Percentiles rank a stretch among this genome's conserved stretches.
phyloP scores from a whole-genome alignment of 2,888 invertebrate species.

The Allolobophora icterica region DNA sequence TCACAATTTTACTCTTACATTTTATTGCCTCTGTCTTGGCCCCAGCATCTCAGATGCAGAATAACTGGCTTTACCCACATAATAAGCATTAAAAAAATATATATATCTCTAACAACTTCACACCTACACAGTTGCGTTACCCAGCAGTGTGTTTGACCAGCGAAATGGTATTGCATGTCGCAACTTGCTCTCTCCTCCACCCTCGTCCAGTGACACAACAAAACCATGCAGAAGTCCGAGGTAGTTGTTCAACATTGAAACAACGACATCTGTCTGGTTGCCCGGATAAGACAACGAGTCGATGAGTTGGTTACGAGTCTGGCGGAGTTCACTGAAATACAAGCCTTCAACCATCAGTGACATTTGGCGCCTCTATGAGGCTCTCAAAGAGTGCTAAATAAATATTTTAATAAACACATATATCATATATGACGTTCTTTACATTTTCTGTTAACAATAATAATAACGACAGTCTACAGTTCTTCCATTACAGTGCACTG shows the following conservation, averaged over 20 bases:
- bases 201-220: constrained; percentile 67
- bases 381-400: too few species aligned
- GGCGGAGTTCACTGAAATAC: constrained; percentile 69
- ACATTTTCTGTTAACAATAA: too few species aligned
- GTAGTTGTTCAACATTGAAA: constrained; percentile 70
- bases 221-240: constrained; percentile 70
- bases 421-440: too few species aligned
- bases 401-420: too few species aligned
- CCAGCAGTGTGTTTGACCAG: constrained; percentile 64
- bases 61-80: too few species aligned
- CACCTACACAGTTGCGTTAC: constrained; percentile 69
- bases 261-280: constrained; percentile 67
- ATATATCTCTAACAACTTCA: neutral
- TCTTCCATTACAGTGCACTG: neutral
- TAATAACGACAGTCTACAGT: neutral
- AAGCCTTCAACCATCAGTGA: neutral
- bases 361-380: too few species aligned
- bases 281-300: constrained; percentile 71
- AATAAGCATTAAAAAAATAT: neutral
- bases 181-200: constrained; percentile 69
- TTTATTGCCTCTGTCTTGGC: too few species aligned
- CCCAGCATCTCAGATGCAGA: too few species aligned
- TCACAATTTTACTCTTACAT: too few species aligned
- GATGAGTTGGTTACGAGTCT: constrained; percentile 68
- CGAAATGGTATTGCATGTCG: constrained; percentile 65